Percentiles rank a stretch among this genome's conserved stretches.
Evolutionary conservation across 2,888 invertebrate genomes (phyloP).

Genomic region (Brachyopa scutellaris): DNA sequence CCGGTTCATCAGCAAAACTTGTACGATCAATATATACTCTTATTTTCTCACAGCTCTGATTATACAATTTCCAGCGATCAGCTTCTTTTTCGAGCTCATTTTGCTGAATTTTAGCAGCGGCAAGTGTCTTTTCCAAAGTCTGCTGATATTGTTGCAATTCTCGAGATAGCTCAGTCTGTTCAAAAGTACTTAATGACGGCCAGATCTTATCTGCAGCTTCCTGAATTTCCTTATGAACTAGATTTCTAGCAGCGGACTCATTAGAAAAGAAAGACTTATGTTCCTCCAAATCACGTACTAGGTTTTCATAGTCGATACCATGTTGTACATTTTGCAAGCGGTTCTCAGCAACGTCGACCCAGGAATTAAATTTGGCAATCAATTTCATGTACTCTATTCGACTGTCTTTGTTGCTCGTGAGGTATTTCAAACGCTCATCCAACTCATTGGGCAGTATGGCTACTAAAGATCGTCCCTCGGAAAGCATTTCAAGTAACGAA

Average conservation of each 20-base stretch:
- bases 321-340: slow-evolving; percentile 90
- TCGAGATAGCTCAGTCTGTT: slow-evolving; percentile 91
- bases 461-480: slow-evolving; percentile 90
- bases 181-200: slow-evolving; percentile 90
- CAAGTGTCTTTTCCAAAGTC: slow-evolving; percentile 90
- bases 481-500: slow-evolving; percentile 91
- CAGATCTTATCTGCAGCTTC: slow-evolving; percentile 93
- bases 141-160: slow-evolving; percentile 92
- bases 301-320: slow-evolving; percentile 94
- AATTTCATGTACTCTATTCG: slow-evolving; percentile 89
- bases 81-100: slow-evolving; percentile 91
- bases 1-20: slow-evolving; percentile 90
- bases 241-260: slow-evolving; percentile 89
- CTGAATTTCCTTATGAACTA: slow-evolving; percentile 91
- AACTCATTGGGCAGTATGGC: slow-evolving; percentile 91
- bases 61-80: slow-evolving; percentile 93
- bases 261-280: slow-evolving; percentile 93
- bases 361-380: slow-evolving; percentile 90
- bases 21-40: slow-evolving; percentile 89
- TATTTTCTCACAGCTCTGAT: slow-evolving; percentile 89
- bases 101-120: slow-evolving; percentile 91
- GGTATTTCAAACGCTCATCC: slow-evolving; percentile 90
- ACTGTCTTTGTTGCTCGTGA: slow-evolving; percentile 89
- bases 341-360: slow-evolving; percentile 92
- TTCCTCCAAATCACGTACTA: slow-evolving; percentile 91